phyloP scores from a whole-genome alignment of 2,113 vertebrate genomes.

The Talpa occidentalis region DNA sequence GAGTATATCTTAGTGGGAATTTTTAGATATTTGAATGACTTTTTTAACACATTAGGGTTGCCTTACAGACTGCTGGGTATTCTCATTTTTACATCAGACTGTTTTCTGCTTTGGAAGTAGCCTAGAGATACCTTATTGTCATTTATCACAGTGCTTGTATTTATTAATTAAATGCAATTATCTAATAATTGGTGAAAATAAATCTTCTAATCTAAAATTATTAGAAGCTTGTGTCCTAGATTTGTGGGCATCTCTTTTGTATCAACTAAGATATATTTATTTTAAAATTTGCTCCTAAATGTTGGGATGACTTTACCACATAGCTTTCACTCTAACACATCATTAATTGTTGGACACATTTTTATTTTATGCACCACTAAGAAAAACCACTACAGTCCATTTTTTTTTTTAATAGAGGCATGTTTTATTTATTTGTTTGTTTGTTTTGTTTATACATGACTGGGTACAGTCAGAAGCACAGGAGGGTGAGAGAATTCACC shows the following conservation, averaged over 20 bases:
- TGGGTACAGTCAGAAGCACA: too few species aligned
- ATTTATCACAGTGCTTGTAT: neutral
- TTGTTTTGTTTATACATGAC: too few species aligned
- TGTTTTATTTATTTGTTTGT: too few species aligned
- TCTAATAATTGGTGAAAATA: too few species aligned
- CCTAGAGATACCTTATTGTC: conserved; percentile 11
- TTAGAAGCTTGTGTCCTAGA: conserved; percentile 2
- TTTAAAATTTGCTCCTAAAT: conserved; percentile 30
- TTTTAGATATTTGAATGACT: neutral
- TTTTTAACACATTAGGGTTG: neutral
- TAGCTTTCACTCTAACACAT: neutral
- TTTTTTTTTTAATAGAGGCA: too few species aligned
- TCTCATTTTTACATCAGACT: neutral
- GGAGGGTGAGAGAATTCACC: too few species aligned
- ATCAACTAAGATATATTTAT: neutral
- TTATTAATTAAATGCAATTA: neutral
- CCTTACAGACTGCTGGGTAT: neutral
- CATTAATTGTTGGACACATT: neutral
- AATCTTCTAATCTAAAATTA: neutral
- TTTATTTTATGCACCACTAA: conserved; percentile 22
- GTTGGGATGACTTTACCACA: conserved; percentile 50
- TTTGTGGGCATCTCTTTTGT: neutral
- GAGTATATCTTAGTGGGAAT: neutral
- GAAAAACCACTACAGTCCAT: conserved; percentile 23
- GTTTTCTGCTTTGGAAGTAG: conserved; percentile 46